Evolutionary conservation across 1,140 invertebrate genomes (phyloP), one percentile per base, ranked within the genome.

Genomic region (Drosophila guanche): DNA sequence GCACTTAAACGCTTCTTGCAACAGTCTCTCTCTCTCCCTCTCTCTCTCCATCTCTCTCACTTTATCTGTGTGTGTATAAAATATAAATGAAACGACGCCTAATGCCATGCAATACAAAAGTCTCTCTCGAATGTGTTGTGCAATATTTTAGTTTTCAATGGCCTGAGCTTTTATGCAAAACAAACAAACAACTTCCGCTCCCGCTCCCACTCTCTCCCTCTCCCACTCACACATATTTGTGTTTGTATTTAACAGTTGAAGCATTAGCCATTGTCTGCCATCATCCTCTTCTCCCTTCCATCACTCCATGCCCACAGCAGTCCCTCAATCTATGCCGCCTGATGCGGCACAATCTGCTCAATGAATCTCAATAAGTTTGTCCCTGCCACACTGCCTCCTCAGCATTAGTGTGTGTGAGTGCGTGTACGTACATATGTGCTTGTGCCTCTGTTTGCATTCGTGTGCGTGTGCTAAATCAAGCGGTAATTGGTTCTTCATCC

Each of bases 111-210:
- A 85, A 81, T 81, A 86, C 77, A 74, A 73, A 75, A 74, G 83
- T 86, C 78, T 86, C 83, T 86, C 78, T 86, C 83, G 29, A 77
- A 68, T 81, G 78, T 88, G 77, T 80, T 81, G 77, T 86, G 77
- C 83, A 88, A 77, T 86, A 86, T 86, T 86, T 86, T 88, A 86
- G 81, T 86, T 86, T 86, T 88, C 83, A 86, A 88, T 86, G 83
- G 33, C 74, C 74, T 86, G 58, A 81, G 83, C 81, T 78, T 86
- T 86, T 81, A 85, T 86, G 81, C 80, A 86, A 86, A 86, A 83
- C 68, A 85, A 85, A 86, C 76, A 85, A 55, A 62, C 55, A 27
- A 48, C 58, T 33, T 42, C 8, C n/a, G n/a, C n/a, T n/a, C n/a
- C n/a, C n/a, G n/a, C n/a, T n/a, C n/a, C n/a, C n/a, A n/a, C n/a